phyloP scores from a whole-genome alignment of 2,888 invertebrate species.

The Dasysyrphus tricinctus region DNA sequence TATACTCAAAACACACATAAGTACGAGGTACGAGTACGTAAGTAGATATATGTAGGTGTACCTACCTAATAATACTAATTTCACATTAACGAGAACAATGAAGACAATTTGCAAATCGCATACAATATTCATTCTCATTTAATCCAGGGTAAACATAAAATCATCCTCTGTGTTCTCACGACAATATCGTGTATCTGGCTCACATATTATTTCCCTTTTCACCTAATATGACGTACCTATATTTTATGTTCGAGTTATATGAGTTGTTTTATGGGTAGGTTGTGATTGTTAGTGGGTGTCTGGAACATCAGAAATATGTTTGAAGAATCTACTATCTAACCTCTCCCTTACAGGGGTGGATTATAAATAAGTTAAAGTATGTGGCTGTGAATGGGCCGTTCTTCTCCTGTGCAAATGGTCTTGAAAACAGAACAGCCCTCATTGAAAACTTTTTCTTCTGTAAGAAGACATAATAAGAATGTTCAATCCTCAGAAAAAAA shows the following conservation, averaged over 20 bases:
- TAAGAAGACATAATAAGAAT: background rate
- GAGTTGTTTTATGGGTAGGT: constrained; percentile 21
- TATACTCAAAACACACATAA: constrained; percentile 58
- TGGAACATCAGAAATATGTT: constrained; percentile 29
- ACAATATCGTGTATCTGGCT: constrained; percentile 66
- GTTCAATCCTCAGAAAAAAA: too few species aligned
- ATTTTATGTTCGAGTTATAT: constrained; percentile 30
- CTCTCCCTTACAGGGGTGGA: constrained; percentile 2
- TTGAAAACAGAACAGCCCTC: background rate
- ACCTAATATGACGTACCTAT: constrained; percentile 40
- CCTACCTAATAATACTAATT: constrained; percentile 74
- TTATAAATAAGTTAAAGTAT: background rate
- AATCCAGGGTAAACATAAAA: constrained; percentile 75
- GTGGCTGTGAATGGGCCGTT: background rate
- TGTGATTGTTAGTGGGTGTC: constrained; percentile 46
- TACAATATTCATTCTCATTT: constrained; percentile 75
- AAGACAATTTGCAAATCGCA: constrained; percentile 76
- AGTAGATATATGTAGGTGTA: background rate
- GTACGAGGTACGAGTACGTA: background rate
- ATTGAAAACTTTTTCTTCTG: background rate
- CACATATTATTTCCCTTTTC: constrained; percentile 66
- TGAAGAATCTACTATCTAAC: constrained; percentile 14
- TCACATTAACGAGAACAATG: constrained; percentile 75
- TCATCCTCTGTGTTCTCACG: constrained; percentile 74
- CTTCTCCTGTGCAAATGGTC: background rate